A percentile compares a stretch with the other conserved stretches of the same genome.
Conservation (phyloP, 2,113 vertebrate species). For the Leptobrachium leishanense region DNA sequence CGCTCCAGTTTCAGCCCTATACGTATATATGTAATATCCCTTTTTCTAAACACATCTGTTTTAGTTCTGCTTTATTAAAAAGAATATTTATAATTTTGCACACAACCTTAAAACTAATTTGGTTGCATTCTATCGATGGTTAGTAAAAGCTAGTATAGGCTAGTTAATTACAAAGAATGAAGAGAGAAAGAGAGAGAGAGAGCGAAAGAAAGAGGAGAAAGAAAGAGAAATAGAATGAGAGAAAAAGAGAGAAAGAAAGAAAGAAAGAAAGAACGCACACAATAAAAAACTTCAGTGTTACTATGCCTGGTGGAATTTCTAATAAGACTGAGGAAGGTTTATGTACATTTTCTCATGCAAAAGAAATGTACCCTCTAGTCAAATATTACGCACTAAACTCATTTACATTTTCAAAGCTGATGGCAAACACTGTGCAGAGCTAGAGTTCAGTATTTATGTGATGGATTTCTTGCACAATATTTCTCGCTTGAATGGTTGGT, state of each 20-base stretch:
- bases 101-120: not conserved
- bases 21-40: too few relatives aligned
- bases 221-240: too few relatives aligned
- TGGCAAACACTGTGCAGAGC: conserved; percentile 40
- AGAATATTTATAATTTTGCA: not conserved
- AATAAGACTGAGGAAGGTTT: conserved; percentile 20
- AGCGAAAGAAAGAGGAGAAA: too few relatives aligned
- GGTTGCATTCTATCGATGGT: not conserved
- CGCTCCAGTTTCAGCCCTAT: too few relatives aligned
- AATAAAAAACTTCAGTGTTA: not conserved
- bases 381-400: conserved; percentile 13
- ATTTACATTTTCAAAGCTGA: not conserved
- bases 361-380: conserved; percentile 21
- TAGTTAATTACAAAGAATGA: conserved; percentile 7
- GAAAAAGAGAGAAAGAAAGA: too few relatives aligned
- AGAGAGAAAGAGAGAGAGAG: too few relatives aligned
- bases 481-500: conserved; percentile 55
- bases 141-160: not conserved
- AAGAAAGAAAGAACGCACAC: not conserved
- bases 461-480: conserved; percentile 52
- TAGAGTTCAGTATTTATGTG: conserved; percentile 24
- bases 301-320: not conserved
- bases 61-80: not conserved
- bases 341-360: conserved; percentile 30
- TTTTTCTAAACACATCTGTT: not conserved